Base-by-base conservation (phyloP, 2,113 vertebrate species). In the Mormoops blainvillei region DNA sequence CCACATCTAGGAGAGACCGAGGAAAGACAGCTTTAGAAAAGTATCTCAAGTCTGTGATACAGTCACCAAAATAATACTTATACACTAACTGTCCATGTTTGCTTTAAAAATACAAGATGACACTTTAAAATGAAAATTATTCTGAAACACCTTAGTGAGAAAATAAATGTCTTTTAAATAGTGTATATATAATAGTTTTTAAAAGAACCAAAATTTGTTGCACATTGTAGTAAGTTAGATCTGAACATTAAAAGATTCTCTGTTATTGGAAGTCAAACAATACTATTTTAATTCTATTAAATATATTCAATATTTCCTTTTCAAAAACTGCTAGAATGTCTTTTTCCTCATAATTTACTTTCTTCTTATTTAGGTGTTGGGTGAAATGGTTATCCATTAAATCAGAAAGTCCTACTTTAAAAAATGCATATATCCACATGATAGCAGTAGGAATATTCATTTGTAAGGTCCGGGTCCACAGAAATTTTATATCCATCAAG, bases 321-420 rank as follows among this genome's bases (percentile, higher is more conserved):
- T 91, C 48, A 94, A 54, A 80, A 83, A 63, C 28, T 83, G 50
- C 20, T 82, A 70, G 28, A 50, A 86, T 86, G 70, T n/a, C 13
- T n/a, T 84, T 94, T 86, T 92, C 58, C 43, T 96, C 13, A 68
- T 86, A 82, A 93, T 76, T 93, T 83, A 6, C 31, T 82, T 88
- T 96, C 33, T 52, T 31, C 28, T 91, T 91, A 48, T 70, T 80
- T 87, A 45, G 31, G 18, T 67, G 68, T 83, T 67, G 63, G 38
- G 58, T 89, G 14, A 83, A 67, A 90, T 52, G 95, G 70, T 58
- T 93, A 81, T 33, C 48, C 76, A 82, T 78, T 33, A 86, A 86
- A 18, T 63, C 61, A 65, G 61, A 89, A 95, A 95, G 31, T 2
- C 10, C 24, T 76, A 36, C 31, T 94, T 95, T 63, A 1, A 76